Evolutionary conservation across 2,888 invertebrate genomes (phyloP).

Genomic region (Coecobrya sp.): DNA sequence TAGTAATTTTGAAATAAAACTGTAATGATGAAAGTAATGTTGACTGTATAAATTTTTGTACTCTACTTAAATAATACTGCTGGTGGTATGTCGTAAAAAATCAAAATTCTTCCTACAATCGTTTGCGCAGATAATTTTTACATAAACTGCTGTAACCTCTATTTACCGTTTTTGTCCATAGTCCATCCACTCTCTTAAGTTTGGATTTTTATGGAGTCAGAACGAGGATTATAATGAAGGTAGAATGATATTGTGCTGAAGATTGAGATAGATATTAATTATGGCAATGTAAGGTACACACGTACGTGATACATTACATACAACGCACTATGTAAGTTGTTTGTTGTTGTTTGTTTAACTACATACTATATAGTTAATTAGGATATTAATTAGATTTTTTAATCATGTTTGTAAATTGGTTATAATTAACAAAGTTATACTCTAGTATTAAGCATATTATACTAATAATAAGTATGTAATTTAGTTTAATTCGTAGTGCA

Average conservation of each 20-base stretch:
- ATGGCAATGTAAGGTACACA: conserved; percentile 1
- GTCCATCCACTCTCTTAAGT: not conserved
- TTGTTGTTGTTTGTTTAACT: not conserved
- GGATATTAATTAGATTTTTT: not conserved
- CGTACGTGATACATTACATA: conserved; percentile 23
- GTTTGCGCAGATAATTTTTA: not conserved
- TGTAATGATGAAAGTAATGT: not conserved
- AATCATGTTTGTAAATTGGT: conserved; percentile 18
- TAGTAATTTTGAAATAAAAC: not conserved
- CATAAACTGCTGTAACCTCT: not conserved
- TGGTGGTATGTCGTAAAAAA: conserved; percentile 22
- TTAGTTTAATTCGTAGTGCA: not conserved
- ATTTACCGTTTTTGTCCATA: not conserved
- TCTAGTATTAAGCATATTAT: not conserved
- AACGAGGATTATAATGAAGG: not conserved
- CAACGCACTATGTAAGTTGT: not conserved
- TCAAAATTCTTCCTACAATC: conserved; percentile 30
- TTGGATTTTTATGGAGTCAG: not conserved
- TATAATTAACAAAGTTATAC: not conserved
- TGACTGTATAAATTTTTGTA: conserved; percentile 18
- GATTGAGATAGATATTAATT: not conserved
- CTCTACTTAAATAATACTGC: conserved; percentile 37
- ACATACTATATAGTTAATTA: not conserved
- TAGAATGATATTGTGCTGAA: not conserved
- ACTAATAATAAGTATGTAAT: not conserved